Evolutionary conservation across 2,888 invertebrate genomes (phyloP).

Genomic region (Cabera pusaria): DNA sequence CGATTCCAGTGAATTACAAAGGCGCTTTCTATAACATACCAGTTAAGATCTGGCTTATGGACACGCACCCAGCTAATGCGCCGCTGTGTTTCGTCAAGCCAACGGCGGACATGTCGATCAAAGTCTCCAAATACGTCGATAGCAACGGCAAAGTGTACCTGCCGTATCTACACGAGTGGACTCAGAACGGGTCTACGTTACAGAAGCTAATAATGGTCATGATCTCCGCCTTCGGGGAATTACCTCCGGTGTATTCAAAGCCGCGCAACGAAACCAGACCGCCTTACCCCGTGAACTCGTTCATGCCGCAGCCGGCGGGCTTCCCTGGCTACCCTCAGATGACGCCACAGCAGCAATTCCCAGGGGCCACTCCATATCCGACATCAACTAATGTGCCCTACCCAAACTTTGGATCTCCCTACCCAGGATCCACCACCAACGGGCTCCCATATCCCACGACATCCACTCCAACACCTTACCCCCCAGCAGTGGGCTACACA

Average conservation of each 20-base stretch:
- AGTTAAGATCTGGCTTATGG: slow-evolving; percentile 97
- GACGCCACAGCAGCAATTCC: slow-evolving; percentile 55
- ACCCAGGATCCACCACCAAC: slow-evolving; percentile 57
- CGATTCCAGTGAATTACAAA: slow-evolving; percentile 96
- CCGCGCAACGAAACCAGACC: slow-evolving; percentile 84
- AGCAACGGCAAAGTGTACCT: slow-evolving; percentile 97
- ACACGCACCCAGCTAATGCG: slow-evolving; percentile 98
- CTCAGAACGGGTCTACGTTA: slow-evolving; percentile 91
- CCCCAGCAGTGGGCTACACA: slow-evolving; percentile 51
- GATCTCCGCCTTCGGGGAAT: slow-evolving; percentile 96
- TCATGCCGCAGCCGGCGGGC: slow-evolving; percentile 73
- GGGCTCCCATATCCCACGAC: slow-evolving; percentile 54
- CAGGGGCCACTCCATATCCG: slow-evolving; percentile 68
- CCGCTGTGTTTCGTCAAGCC: slow-evolving; percentile 98
- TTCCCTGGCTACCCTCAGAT: slow-evolving; percentile 63
- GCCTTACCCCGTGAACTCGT: slow-evolving; percentile 80
- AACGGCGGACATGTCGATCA: slow-evolving; percentile 97
- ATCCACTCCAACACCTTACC: slow-evolving; percentile 53
- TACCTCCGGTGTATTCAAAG: slow-evolving; percentile 96
- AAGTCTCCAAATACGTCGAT: slow-evolving; percentile 96
- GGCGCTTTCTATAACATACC: slow-evolving; percentile 97
- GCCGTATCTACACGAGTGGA: slow-evolving; percentile 98
- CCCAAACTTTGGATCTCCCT: slow-evolving; percentile 74
- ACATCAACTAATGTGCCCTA: slow-evolving; percentile 74
- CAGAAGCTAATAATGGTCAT: slow-evolving; percentile 95